Conservation (phyloP, 2,797 vertebrate genomes). For the Pantherophis alleghaniensis region DNA sequence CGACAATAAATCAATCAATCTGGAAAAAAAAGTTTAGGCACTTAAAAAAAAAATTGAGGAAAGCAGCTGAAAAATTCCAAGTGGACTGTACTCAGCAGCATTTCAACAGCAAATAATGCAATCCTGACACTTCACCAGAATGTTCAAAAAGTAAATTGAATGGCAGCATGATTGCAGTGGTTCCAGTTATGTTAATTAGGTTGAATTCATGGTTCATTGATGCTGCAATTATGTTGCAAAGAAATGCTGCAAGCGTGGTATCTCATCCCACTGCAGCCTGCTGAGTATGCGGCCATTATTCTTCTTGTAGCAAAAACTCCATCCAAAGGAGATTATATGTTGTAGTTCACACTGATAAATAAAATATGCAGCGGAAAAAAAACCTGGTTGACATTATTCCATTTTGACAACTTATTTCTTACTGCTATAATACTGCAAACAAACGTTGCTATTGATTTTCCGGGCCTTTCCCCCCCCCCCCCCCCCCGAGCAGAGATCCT, state of each 20-base stretch:
- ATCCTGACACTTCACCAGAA: constrained; percentile 55
- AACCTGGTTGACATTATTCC: not conserved
- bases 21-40: constrained; percentile 7
- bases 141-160: constrained; percentile 66
- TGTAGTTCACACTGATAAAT: constrained; percentile 40
- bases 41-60: constrained; percentile 41
- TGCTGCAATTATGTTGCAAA: constrained; percentile 69
- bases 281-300: constrained; percentile 59
- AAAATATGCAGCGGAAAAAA: constrained; percentile 2
- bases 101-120: constrained; percentile 56
- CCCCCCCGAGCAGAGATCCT: not conserved
- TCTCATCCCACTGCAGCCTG: constrained; percentile 64
- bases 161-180: constrained; percentile 67
- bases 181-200: constrained; percentile 72
- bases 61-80: constrained; percentile 48
- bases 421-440: constrained; percentile 11
- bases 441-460: constrained; percentile 30
- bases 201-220: constrained; percentile 71
- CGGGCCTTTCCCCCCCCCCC: not conserved
- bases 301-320: constrained; percentile 58
- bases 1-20: constrained; percentile 28
- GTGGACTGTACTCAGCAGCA: constrained; percentile 54
- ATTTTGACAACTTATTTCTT: constrained; percentile 25
- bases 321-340: constrained; percentile 42
- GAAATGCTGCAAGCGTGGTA: constrained; percentile 64